Base-by-base conservation (phyloP, 37 sponge, comb jelly and placozoan species). In the Geodia barretti region DNA sequence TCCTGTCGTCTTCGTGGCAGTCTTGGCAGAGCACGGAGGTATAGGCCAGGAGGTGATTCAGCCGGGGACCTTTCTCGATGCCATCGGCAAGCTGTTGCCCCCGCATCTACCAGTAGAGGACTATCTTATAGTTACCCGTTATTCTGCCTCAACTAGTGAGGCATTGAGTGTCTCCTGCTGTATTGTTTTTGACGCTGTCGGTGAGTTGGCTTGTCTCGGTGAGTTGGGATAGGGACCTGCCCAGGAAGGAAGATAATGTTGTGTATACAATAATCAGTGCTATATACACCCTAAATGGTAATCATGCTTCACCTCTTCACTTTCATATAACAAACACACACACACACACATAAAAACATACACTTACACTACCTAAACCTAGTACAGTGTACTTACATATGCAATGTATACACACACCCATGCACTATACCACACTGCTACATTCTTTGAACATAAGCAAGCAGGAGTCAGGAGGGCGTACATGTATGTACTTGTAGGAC, bases 41-140 rank as follows among this genome's bases (percentile, higher is more conserved):
- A 92, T 17, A n/a, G n/a, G 80, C 87, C 24, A 80, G 43, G 31
- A 92, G 65, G 61, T 92, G 84, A 54, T 87, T 92, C 41, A 72
- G 17, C 25, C 21, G 72, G 32, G 75, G 26, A 67, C 78, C 26
- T 3, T 37, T 36, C 60, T 78, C 40, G 29, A 88, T 88, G 83
- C 89, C 82, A 20, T 82, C 61, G 8, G 76, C 63, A 34, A 78
- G 40, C 82, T 88, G 58, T 7, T 72, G 21, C 89, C 26, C 89
- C 89, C 28, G 78, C 78, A 29, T 77, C 26, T 11, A 88, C 61
- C 14, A 88, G 30, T 25, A 62, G 67, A 4, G 77, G 8, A 62
- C 89, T 17, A 88, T 32, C 31, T 78, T 82, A 26, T 83, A 71
- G 67, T 73, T 83, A 9, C 89, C 89, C 2, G 82, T 3, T 41